Percentiles rank a stretch among this genome's conserved stretches.
These are phyloP conservation scores for Lasioglossum baleicum DNA, from an alignment of 1,140 invertebrate genomes.

Conservation along the genomic window DNA sequence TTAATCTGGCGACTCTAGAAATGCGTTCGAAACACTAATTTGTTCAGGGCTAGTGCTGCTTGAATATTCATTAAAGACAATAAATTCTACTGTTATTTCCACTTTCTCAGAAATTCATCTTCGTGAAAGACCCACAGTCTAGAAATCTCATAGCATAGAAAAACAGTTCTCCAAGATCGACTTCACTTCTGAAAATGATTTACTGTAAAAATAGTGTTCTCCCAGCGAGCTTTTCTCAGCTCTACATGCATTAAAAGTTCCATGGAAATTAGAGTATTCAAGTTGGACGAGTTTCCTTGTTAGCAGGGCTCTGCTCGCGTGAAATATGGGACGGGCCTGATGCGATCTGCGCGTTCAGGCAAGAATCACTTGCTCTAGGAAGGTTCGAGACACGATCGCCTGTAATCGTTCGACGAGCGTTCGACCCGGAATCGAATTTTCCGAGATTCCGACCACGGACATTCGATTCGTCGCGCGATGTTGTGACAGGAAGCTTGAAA, in stretches of 20 bases:
- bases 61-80: too few species aligned
- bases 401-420: conserved; percentile 8
- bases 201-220: too few species aligned
- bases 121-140: too few species aligned
- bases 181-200: too few species aligned
- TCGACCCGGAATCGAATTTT: conserved; percentile 53
- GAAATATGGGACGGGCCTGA: too few species aligned
- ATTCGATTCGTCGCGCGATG: conserved; percentile 53
- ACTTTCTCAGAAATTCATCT: background rate
- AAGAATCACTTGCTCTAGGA: conserved; percentile 19
- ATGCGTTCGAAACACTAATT: too few species aligned
- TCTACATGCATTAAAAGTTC: background rate
- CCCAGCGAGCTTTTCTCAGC: too few species aligned
- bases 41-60: too few species aligned
- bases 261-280: background rate
- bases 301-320: background rate
- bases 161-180: too few species aligned
- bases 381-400: background rate
- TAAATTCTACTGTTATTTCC: too few species aligned
- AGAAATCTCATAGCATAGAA: too few species aligned
- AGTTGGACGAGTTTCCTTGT: background rate
- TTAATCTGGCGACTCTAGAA: too few species aligned
- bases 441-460: conserved; percentile 43
- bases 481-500: conserved; percentile 48
- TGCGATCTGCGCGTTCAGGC: background rate